These are phyloP conservation scores for Mythimna lalbum DNA, from an alignment of 2,888 invertebrate genomes.

Conservation along the genomic window DNA sequence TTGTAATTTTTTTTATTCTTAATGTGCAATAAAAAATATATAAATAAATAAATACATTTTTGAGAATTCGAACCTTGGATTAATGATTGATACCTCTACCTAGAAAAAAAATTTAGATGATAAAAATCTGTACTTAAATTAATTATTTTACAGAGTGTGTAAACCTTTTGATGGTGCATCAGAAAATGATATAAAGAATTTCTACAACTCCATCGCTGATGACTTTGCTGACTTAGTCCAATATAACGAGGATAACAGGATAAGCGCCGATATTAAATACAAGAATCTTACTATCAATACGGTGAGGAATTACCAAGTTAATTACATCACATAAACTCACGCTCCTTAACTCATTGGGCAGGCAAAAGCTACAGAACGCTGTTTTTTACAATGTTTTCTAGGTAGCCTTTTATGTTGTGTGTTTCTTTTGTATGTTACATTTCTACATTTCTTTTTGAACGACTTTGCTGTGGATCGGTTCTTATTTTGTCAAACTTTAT, in stretches of 20 bases:
- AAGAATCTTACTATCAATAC: conserved; percentile 95
- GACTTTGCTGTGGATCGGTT: no score
- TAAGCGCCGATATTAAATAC: conserved; percentile 90
- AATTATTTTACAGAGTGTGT: conserved; percentile 91
- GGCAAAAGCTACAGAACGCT: no score
- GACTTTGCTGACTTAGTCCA: conserved; percentile 98
- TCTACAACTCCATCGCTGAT: conserved; percentile 95
- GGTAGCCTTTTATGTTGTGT: no score
- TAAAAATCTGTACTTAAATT: neutral
- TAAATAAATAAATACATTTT: no score
- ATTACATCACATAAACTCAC: neutral
- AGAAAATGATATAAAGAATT: conserved; percentile 93
- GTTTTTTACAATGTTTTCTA: no score
- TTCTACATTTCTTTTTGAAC: no score
- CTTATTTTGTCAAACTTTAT: no score
- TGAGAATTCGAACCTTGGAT: neutral
- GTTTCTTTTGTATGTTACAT: no score
- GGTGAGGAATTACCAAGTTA: conserved; percentile 73
- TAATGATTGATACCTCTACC: neutral
- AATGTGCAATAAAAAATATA: no score
- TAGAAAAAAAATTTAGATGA: neutral
- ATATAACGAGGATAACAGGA: conserved; percentile 98
- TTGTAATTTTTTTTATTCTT: no score
- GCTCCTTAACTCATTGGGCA: no score
- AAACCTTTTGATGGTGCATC: conserved; percentile 92